Evolutionary conservation across 2,113 vertebrate genomes (phyloP).

Genomic region (Grantiella picta): DNA sequence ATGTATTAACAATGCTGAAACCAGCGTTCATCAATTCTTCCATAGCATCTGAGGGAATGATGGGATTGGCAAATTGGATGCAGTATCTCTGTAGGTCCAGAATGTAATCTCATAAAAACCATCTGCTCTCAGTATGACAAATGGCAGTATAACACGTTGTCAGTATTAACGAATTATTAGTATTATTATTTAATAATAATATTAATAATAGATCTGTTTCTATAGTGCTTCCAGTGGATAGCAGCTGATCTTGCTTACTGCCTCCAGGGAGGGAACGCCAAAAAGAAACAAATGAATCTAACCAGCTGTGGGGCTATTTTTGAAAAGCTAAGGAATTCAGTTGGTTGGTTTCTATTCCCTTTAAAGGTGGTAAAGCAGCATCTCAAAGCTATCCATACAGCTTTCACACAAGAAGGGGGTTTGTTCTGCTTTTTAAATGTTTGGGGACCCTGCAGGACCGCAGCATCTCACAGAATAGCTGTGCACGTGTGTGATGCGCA

Average conservation of each 20-base stretch:
- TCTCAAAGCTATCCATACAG: not conserved
- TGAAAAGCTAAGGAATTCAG: slow-evolving; percentile 8
- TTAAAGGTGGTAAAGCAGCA: not conserved
- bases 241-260: slow-evolving; percentile 48
- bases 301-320: slow-evolving; percentile 54
- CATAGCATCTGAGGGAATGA: not conserved
- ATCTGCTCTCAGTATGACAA: slow-evolving; percentile 27
- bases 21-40: not conserved
- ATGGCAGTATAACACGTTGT: not conserved
- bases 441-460: not conserved
- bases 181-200: not conserved
- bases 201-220: not conserved
- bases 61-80: not conserved
- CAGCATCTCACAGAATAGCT: not conserved
- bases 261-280: not conserved
- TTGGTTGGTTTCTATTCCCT: slow-evolving; percentile 4
- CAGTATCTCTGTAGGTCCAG: not conserved
- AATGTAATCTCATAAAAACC: not conserved
- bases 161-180: not conserved
- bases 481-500: not conserved
- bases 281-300: slow-evolving; percentile 33
- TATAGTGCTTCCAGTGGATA: slow-evolving; percentile 7
- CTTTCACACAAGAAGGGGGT: not conserved
- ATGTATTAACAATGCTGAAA: not conserved
- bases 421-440: not conserved